Base-by-base conservation (phyloP, 2,797 vertebrate species). In the Peromyscus nudipes region DNA sequence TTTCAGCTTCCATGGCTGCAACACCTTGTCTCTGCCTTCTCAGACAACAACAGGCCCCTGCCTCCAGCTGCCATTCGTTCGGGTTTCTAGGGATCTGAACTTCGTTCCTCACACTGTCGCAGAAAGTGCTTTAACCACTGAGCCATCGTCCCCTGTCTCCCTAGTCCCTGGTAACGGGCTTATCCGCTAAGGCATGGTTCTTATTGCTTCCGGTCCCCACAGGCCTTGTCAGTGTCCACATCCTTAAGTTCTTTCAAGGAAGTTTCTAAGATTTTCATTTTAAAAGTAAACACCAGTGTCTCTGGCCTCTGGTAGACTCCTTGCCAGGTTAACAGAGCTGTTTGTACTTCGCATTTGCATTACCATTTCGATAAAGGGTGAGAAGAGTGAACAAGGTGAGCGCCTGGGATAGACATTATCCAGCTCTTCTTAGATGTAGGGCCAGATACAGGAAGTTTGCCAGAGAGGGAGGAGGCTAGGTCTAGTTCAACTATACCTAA, bases 211-310 rank as follows among this genome's bases (percentile, higher is more conserved):
- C 84, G 75, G 82, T 52, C 71, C 46, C 55, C 71, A 52, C 6
- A 5, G 77, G 13, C 6, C 49, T 40, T 27, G 27, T 64, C 82
- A 55, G 40, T 40, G 55, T n/a, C 55, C 49, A 46, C 40, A 91
- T 75, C n/a, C 25, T 65, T 64, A 81, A 9, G 27, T 76, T 86
- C 57, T 60, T 94, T 85, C 71, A 69, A 37, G 31, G 25, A 81
- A n/a, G 29, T 60, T 46, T 43, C 27, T 55, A 85, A 87, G 25
- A 17, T 77, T 67, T 76, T 96, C 21, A 16, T 73, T 95, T 94
- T 13, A n/a, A 81, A 93, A 75, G 40, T 31, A 55, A 67, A 88
- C 65, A 3, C 31, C 89, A 95, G 4, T 14, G 37, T 14, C 46
- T 83, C 46, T 57, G 52, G 34, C 52, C 52, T 55, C 52, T 55